Conservation (phyloP, 2,888 invertebrate genomes). For the Ophonus ardosiacus region DNA sequence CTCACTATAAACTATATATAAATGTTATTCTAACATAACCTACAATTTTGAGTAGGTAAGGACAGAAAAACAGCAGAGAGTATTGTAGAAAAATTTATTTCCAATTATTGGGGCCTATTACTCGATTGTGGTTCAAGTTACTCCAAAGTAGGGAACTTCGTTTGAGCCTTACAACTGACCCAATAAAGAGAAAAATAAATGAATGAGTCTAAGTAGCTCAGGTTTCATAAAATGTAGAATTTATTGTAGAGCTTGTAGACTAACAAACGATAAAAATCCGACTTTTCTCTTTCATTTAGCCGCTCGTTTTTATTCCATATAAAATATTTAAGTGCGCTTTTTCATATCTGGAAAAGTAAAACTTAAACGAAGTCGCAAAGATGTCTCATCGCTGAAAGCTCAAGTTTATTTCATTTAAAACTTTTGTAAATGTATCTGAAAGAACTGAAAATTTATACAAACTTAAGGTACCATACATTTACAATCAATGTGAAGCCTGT, state of each 20-base stretch:
- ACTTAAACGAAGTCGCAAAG: too few species aligned
- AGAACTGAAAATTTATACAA: too few species aligned
- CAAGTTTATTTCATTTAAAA: too few species aligned
- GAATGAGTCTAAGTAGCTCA: not conserved
- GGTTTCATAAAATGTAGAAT: not conserved
- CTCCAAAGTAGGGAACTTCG: not conserved
- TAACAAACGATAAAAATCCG: not conserved
- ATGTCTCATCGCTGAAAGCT: too few species aligned
- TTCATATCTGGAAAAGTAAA: not conserved
- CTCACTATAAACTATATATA: too few species aligned
- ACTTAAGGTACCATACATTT: too few species aligned
- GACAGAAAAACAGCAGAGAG: not conserved
- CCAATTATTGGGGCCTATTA: too few species aligned
- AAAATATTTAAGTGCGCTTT: not conserved
- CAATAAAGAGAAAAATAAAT: not conserved
- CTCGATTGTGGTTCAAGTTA: not conserved
- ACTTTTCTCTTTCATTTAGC: not conserved
- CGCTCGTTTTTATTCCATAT: not conserved
- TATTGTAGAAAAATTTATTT: not conserved
- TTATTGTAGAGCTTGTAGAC: not conserved
- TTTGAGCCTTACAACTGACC: not conserved
- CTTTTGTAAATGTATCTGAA: too few species aligned
- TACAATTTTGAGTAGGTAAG: too few species aligned
- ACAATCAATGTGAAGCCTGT: too few species aligned
- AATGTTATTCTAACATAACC: too few species aligned